Base-by-base conservation (phyloP, 2,797 vertebrate species). In the Antrozous pallidus region DNA sequence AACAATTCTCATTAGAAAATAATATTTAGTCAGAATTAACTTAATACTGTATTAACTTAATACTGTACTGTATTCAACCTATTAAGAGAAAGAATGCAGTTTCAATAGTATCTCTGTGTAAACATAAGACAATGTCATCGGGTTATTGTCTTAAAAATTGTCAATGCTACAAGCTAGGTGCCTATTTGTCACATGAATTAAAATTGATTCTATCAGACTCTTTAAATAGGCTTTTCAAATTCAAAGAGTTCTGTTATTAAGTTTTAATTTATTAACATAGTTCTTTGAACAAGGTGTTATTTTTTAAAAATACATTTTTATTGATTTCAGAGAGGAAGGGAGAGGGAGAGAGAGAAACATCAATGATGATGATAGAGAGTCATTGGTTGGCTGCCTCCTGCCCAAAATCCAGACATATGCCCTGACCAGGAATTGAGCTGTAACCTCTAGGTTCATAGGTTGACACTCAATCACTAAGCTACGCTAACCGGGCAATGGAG, bases 261-360 rank as follows among this genome's bases (percentile, higher is more conserved):
- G 36, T 83, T 91, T 93, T 78, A 94, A 45, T 79, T 88, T 82
- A 28, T 84, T 81, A 81, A 38, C 54, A 84, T 20, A 88, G 36
- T 83, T 93, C 14, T 91, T 80, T 56, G 80, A 81, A 83, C 91
- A 75, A 73, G 36, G 2, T 49, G 61, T 47, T 56, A 61, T 31
- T 61, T 61, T 28, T 2, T 12, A 14, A 28, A 61, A 16, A 61
- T 31, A 61, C 28, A 61, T 61, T 61, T 61, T 61, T 61, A 61
- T 61, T 61, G 58, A 61, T 61, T 61, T 61, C 58, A 61, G 28
- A 31, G 6, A 61, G 28, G 58, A 31, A 61, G 58, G 28, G 58
- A 61, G 58, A 61, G 12, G 26, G 58, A 31, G 28, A 16, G 58
- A 61, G 13, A 61, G 26, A 61, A 61, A 31, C 28, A 61, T 61